phyloP scores from a whole-genome alignment of 2,113 vertebrate genomes.

The Lepus europaeus region DNA sequence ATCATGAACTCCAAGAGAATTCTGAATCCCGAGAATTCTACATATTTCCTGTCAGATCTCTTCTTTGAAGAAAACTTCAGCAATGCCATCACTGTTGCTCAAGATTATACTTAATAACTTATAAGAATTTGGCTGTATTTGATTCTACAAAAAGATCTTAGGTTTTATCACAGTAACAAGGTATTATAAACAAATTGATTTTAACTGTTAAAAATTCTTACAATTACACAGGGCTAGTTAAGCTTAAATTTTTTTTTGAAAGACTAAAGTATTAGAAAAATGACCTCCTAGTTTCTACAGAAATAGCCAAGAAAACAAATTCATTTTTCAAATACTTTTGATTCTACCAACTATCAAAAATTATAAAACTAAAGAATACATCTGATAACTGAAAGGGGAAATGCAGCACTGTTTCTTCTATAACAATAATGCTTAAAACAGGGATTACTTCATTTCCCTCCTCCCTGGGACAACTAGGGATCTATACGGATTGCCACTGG shows the following conservation, averaged over 20 bases:
- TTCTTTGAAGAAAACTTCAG: slow-evolving; percentile 65
- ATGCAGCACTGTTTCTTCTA: not conserved
- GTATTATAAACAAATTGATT: slow-evolving; percentile 63
- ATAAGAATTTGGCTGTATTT: not conserved
- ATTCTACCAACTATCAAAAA: slow-evolving; percentile 81
- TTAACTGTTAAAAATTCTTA: slow-evolving; percentile 72
- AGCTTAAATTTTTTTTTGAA: slow-evolving; percentile 65
- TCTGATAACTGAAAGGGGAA: slow-evolving; percentile 1
- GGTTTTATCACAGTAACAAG: slow-evolving; percentile 62
- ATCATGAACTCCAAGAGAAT: not conserved
- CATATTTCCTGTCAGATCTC: not conserved
- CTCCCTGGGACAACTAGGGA: not conserved
- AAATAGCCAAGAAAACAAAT: slow-evolving; percentile 81
- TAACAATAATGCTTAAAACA: not conserved
- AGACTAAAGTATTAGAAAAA: slow-evolving; percentile 76
- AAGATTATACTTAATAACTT: slow-evolving; percentile 75
- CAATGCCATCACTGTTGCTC: slow-evolving; percentile 51
- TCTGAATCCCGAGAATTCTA: not conserved
- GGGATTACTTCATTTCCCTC: not conserved
- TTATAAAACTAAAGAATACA: slow-evolving; percentile 80
- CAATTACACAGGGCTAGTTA: slow-evolving; percentile 81
- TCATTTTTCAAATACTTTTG: slow-evolving; percentile 72
- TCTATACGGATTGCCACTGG: not conserved
- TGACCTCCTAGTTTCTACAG: slow-evolving; percentile 86
- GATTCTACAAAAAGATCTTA: slow-evolving; percentile 55